Evolutionary conservation across 2,797 vertebrate species (phyloP).

Genomic region (Esox masquinongy): DNA sequence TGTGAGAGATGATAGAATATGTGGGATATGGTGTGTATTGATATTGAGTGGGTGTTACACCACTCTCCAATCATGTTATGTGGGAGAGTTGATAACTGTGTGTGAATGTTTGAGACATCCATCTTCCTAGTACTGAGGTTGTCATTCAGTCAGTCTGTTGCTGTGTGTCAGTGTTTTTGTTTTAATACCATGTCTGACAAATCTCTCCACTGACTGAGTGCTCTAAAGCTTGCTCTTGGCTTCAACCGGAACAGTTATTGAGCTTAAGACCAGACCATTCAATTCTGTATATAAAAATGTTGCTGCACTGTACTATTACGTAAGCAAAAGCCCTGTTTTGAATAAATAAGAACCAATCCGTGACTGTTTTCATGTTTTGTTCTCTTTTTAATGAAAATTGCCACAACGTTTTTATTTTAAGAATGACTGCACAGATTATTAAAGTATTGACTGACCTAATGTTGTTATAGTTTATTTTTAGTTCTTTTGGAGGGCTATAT

Average conservation of each 20-base stretch:
- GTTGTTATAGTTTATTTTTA: neutral
- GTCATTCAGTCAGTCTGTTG: conserved; percentile 33
- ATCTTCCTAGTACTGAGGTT: conserved; percentile 33
- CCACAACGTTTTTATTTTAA: neutral
- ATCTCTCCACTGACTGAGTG: conserved; percentile 26
- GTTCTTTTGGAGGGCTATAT: neutral
- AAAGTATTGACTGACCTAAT: neutral
- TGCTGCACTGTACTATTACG: conserved; percentile 24
- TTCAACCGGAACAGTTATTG: conserved; percentile 22
- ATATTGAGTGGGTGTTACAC: conserved; percentile 3
- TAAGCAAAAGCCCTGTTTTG: conserved; percentile 26
- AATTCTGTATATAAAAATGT: conserved; percentile 30
- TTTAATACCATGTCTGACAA: conserved; percentile 31
- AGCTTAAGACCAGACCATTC: neutral
- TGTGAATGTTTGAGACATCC: conserved; percentile 33
- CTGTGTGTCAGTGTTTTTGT: conserved; percentile 22
- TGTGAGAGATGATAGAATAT: conserved; percentile 27
- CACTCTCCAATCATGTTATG: neutral
- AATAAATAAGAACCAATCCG: neutral
- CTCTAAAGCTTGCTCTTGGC: conserved; percentile 36
- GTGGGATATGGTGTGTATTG: conserved; percentile 39
- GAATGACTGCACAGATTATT: neutral
- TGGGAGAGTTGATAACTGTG: conserved; percentile 17
- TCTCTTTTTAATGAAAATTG: neutral
- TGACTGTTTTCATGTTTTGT: neutral